Base-by-base conservation (phyloP, 2,888 invertebrate species). In the Cactoblastis cactorum region DNA sequence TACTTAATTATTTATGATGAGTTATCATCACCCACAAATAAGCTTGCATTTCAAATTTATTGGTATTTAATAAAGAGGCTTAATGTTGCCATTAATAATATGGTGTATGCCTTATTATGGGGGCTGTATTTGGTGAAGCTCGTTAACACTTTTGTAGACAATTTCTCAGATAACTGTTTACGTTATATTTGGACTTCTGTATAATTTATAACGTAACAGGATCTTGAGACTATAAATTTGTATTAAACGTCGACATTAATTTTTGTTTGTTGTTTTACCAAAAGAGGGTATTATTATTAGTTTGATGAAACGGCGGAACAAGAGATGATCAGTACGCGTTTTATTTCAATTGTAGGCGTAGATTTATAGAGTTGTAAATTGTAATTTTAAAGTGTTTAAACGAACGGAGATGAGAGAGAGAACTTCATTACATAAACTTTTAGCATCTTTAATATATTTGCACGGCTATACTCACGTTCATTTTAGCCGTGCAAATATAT, bases 1-100 rank as follows among this genome's bases (percentile, higher is more conserved):
- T 85, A 82, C 79, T 83, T 80, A 77, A 83, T 83, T 80, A 80
- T 79, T 77, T 74, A 78, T 76, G 74, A 72, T 67, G 61, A 57
- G 58, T 54, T 64, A 59, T 65, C 61, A 52, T 70, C 77, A 77
- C 81, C 81, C 75, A 82, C 80, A 56, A 53, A 32, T 49, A 47
- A 49, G 54, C 58, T 63, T 52, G 54, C 57, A 56, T 56, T 54
- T 59, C 52, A 53, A 58, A 57, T 61, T 59, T 55, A 62, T 61
- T 48, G 50, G 38, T 54, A 50, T 61, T 65, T 65, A 63, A 65
- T 65, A 58, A 65, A 64, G 61, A 49, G 49, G 46, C 43, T 46
- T 59, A 59, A 58, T 54, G 52, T 61, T 53, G 50, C 55, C 51
- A 58, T 63, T 58, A 62, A 61, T 59, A 59, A 62, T 54, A 57